A percentile compares a stretch with the other conserved stretches of the same genome.
Conservation (phyloP, 2,888 invertebrate genomes). For the Phyllotreta cruciferae region DNA sequence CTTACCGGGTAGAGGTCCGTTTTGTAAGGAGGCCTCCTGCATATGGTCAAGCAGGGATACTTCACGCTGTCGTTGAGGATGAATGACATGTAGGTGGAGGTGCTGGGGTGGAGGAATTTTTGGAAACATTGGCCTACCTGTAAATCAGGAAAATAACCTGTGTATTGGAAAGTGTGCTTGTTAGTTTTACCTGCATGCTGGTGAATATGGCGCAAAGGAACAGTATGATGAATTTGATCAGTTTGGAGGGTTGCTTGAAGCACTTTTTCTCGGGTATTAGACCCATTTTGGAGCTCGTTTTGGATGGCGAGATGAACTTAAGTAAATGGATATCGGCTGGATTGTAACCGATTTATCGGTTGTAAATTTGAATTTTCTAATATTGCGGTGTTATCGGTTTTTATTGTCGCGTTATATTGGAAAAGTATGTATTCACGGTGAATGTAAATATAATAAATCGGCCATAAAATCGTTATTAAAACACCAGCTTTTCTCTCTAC, state of each 20-base stretch:
- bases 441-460: conserved; percentile 10
- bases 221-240: conserved; percentile 18
- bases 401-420: conserved; percentile 5
- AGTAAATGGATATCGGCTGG: neutral
- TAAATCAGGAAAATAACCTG: conserved; percentile 40
- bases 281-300: conserved; percentile 2
- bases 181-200: conserved; percentile 14
- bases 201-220: conserved; percentile 21
- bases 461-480: neutral
- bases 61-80: conserved; percentile 70
- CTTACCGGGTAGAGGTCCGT: conserved; percentile 64
- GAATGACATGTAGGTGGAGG: conserved; percentile 74
- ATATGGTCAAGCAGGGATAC: conserved; percentile 75
- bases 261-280: conserved; percentile 16
- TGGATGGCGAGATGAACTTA: neutral
- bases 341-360: neutral
- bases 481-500: too few relatives aligned
- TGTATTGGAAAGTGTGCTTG: neutral
- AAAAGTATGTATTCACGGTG: neutral
- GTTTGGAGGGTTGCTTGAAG: conserved; percentile 17
- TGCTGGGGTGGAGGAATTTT: conserved; percentile 65
- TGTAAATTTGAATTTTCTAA: conserved; percentile 4
- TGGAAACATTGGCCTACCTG: conserved; percentile 68
- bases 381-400: conserved; percentile 3
- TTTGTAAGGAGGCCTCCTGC: conserved; percentile 72